Conservation (phyloP, 1,140 invertebrate genomes). For the Limonius californicus region DNA sequence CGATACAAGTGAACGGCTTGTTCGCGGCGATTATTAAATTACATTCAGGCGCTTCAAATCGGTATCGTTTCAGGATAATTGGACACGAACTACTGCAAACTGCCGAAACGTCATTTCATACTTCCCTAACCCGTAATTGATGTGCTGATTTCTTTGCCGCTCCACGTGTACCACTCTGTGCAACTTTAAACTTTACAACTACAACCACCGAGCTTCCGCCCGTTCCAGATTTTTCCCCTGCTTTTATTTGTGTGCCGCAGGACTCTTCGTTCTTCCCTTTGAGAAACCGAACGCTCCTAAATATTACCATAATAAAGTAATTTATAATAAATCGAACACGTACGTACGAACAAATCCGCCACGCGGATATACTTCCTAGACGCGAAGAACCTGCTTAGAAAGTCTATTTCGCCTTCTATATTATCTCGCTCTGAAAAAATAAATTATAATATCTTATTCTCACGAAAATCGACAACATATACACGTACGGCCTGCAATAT, state of each 20-base stretch:
- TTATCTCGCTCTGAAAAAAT: too few relatives aligned
- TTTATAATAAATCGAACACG: conserved; percentile 5
- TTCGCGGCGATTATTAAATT: conserved; percentile 31
- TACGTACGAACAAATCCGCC: background rate
- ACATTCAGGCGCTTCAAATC: conserved; percentile 24
- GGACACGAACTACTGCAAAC: conserved; percentile 28
- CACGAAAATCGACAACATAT: too few relatives aligned
- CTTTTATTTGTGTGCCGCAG: background rate
- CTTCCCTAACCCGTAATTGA: background rate
- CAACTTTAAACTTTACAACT: background rate
- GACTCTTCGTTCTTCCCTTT: too few relatives aligned
- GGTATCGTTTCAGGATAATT: conserved; percentile 30
- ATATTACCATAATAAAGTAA: conserved; percentile 4
- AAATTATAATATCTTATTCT: too few relatives aligned
- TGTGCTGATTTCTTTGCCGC: conserved; percentile 1
- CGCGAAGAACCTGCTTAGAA: too few relatives aligned
- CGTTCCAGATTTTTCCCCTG: too few relatives aligned
- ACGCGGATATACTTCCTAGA: background rate
- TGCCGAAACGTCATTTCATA: conserved; percentile 18
- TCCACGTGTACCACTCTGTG: background rate
- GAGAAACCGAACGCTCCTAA: background rate
- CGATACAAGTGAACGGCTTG: conserved; percentile 23
- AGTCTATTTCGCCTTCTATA: too few relatives aligned
- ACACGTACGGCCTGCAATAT: too few relatives aligned
- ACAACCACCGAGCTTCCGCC: too few relatives aligned